Base-by-base conservation (phyloP, 2,113 vertebrate species). In the Sceloporus tristichus region DNA sequence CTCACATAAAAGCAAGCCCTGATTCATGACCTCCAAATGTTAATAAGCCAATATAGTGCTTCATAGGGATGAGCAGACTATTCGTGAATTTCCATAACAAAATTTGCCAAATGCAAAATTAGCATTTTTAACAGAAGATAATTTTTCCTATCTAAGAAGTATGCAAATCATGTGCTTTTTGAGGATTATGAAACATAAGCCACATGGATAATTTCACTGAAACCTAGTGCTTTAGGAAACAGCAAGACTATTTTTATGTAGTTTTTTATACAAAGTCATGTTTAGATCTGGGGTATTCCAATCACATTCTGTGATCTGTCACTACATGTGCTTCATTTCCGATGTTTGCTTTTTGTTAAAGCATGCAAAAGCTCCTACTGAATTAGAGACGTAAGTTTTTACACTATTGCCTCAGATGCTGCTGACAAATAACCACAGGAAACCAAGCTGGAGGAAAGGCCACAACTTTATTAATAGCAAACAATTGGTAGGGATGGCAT, bases 51-150 rank as follows among this genome's bases (percentile, higher is more conserved):
- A 40, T 65, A 65, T 11, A 13, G 34, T 29, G 34, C 8, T 65
- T 27, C 3, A 65, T 10, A 85, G 54, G n/a, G 14, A 21, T 27
- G 14, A 76, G 38, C 34, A 25, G 29, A 75, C 73, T 75, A 75
- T 85, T 27, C 27, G 54, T 27, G 34, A 59, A 27, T 74, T 56
- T 38, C 53, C 25, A 40, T 62, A 38, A 54, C n/a, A 85, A 59
- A 85, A 74, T 75, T 38, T 62, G 38, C 34, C 29, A 54, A 84
- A 53, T 73, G 82, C 68, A 85, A 85, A 85, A 83, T 71, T 83
- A 73, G 21, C 42, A 84, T 73, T 84, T 73, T 38, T 48, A 56
- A n/a, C 42, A 11, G 66, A 23, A 73, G 70, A 56, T 11, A 71
- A 38, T n/a, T 21, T 25, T 73, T 71, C 56, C 65, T 29, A n/a